phyloP scores from a whole-genome alignment of 2,113 vertebrate genomes.

The Melanocharis versteri region DNA sequence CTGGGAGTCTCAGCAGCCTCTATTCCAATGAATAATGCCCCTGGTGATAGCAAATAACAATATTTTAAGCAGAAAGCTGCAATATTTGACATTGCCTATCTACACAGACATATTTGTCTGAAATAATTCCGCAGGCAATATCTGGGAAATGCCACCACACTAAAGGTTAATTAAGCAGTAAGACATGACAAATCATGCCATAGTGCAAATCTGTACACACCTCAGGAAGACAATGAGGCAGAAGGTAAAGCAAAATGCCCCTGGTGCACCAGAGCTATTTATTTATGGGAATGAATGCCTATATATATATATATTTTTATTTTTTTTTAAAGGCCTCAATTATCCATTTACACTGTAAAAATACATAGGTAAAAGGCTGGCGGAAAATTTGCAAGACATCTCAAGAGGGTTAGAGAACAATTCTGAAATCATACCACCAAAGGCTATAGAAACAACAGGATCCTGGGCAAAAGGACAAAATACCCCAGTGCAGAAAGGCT shows the following conservation, averaged over 20 bases:
- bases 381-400: not conserved
- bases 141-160: slow-evolving; percentile 35
- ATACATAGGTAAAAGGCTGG: not conserved
- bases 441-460: not conserved
- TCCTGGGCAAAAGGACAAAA: not conserved
- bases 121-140: slow-evolving; percentile 31
- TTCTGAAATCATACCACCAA: not conserved
- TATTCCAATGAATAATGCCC: not conserved
- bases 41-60: not conserved
- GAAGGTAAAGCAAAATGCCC: not conserved
- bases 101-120: slow-evolving; percentile 33
- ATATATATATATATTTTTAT: not conserved
- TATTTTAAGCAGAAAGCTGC: slow-evolving; percentile 22
- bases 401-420: not conserved
- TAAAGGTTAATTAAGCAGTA: slow-evolving; percentile 60
- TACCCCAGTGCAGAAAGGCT: not conserved
- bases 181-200: slow-evolving; percentile 43
- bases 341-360: not conserved
- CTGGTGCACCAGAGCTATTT: not conserved
- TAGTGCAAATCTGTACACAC: not conserved
- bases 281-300: not conserved
- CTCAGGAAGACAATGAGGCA: not conserved
- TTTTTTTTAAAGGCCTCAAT: too few relatives aligned
- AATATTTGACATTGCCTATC: slow-evolving; percentile 52
- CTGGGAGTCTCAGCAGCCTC: not conserved